These are phyloP conservation scores for Pectinophora gossypiella DNA, from an alignment of 1,140 invertebrate genomes.

Conservation along the genomic window DNA sequence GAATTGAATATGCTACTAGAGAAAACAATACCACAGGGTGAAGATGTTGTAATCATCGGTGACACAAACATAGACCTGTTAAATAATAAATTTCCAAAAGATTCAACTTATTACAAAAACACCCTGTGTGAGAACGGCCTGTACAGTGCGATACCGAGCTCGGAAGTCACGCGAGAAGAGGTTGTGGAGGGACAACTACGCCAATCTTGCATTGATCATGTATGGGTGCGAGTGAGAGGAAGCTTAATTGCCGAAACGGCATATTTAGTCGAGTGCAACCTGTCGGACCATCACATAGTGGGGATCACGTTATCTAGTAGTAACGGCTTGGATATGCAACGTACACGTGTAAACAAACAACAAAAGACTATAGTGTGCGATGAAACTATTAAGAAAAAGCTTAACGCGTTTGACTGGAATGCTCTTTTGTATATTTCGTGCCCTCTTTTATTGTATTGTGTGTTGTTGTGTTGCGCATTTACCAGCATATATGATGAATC, in stretches of 20 bases:
- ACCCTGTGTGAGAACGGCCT: background rate
- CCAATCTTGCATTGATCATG: background rate
- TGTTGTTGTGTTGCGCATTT: background rate
- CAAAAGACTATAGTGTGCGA: background rate
- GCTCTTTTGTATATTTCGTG: background rate
- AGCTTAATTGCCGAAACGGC: background rate
- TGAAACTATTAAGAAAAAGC: background rate
- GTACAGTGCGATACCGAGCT: background rate
- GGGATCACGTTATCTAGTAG: background rate
- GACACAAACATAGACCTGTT: background rate
- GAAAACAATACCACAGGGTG: background rate
- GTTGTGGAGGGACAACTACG: conserved; percentile 1
- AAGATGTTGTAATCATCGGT: background rate
- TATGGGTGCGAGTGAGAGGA: background rate
- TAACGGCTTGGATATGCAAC: background rate
- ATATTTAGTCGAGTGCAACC: background rate
- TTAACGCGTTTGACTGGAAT: background rate
- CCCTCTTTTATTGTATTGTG: background rate
- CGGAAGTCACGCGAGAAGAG: conserved; percentile 1
- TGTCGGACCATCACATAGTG: conserved; percentile 1
- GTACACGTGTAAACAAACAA: background rate
- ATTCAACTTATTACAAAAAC: background rate
- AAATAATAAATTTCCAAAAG: background rate
- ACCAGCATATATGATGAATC: conserved; percentile 1
- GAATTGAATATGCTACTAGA: background rate